Evolutionary conservation across 1,140 invertebrate species (phyloP).

Genomic region (honey bee (Apis mellifera)): Amel_HAv3.1 CM009936.2:7352001-7352500

Average conservation of each 20-base stretch:
- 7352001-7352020: background rate
- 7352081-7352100: conserved; percentile 7
- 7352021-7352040: no score
- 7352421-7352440: conserved; percentile 31
- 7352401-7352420: conserved; percentile 65
- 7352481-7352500: conserved; percentile 70
- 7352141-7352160: no score
- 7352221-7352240: background rate
- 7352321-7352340: conserved; percentile 65
- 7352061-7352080: background rate
- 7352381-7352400: conserved; percentile 72
- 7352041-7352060: background rate
- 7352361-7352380: conserved; percentile 57
- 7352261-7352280: background rate
- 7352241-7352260: background rate
- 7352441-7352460: conserved; percentile 6
- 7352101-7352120: background rate
- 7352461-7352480: conserved; percentile 41
- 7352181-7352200: conserved; percentile 32
- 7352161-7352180: conserved; percentile 5
- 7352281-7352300: background rate
- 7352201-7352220: background rate
- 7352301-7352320: conserved; percentile 1
- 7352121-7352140: conserved; percentile 7
- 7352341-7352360: conserved; percentile 64